Evolutionary conservation across 2,888 invertebrate species (phyloP).

Genomic region (Leucania comma): DNA sequence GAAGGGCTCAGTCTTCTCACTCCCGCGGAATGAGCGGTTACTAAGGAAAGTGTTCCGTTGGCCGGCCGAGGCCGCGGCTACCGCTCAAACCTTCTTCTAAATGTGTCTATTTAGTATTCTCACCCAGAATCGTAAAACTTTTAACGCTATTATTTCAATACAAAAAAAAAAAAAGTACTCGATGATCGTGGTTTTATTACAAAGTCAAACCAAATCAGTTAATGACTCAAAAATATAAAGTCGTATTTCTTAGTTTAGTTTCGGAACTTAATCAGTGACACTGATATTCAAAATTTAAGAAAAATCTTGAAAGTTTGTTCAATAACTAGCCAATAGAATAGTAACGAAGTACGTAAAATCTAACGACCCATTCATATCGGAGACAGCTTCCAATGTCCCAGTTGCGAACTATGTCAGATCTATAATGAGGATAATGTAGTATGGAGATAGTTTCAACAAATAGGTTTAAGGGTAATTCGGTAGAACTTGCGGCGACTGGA

Average conservation of each 20-base stretch:
- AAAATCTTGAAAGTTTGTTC: conserved; percentile 19
- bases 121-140: conserved; percentile 8
- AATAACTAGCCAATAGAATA: conserved; percentile 4
- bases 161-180: conserved; percentile 10
- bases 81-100: background rate
- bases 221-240: conserved; percentile 8
- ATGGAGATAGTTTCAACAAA: conserved; percentile 16
- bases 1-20: background rate
- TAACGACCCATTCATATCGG: conserved; percentile 7
- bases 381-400: background rate
- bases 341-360: background rate
- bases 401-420: conserved; percentile 28
- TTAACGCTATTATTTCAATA: conserved; percentile 1
- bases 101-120: conserved; percentile 14
- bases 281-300: background rate
- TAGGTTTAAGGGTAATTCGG: conserved; percentile 20
- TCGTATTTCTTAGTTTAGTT: background rate
- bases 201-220: conserved; percentile 18
- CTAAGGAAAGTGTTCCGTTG: conserved; percentile 7
- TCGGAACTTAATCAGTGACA: background rate
- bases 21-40: background rate
- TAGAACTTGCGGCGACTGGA: background rate
- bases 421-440: conserved; percentile 13
- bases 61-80: background rate
- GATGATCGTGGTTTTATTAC: conserved; percentile 10